Conservation (phyloP, 2,797 vertebrate genomes). For the Pseudochaenichthys georgianus region DNA sequence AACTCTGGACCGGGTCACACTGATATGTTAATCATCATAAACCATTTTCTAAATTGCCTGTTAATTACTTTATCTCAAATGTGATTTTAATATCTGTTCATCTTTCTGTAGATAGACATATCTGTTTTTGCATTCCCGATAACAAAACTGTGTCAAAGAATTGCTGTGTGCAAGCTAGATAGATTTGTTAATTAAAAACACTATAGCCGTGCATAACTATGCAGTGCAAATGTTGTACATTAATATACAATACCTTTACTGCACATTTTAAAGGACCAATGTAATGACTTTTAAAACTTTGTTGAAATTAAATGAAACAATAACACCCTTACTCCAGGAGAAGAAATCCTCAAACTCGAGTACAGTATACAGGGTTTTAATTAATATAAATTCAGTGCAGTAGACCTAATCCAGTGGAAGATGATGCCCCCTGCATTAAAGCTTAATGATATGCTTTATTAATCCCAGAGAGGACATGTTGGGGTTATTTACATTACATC, state of each 20-base stretch:
- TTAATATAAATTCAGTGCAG: too few species aligned
- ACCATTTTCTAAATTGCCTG: conserved; percentile 23
- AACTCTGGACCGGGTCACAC: conserved; percentile 33
- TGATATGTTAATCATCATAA: conserved; percentile 31
- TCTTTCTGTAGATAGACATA: not conserved
- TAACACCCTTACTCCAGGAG: too few species aligned
- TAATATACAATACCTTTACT: not conserved
- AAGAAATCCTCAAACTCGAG: too few species aligned
- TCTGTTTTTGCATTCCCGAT: not conserved
- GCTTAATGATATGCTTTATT: too few species aligned
- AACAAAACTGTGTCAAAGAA: not conserved
- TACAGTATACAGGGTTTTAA: too few species aligned
- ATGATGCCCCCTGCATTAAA: too few species aligned
- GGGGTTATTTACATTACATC: too few species aligned
- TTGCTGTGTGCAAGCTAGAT: not conserved
- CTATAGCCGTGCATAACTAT: not conserved
- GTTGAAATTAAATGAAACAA: too few species aligned
- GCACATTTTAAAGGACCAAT: too few species aligned
- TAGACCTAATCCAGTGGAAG: too few species aligned
- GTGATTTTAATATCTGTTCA: conserved; percentile 1
- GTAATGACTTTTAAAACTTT: too few species aligned
- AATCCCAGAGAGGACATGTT: too few species aligned
- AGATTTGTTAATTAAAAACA: not conserved
- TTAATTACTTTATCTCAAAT: conserved; percentile 10
- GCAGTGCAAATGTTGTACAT: not conserved